A percentile compares a stretch with the other conserved stretches of the same genome.
Evolutionary conservation across 2,113 vertebrate species (phyloP).

Genomic region (Plotosus lineatus): DNA sequence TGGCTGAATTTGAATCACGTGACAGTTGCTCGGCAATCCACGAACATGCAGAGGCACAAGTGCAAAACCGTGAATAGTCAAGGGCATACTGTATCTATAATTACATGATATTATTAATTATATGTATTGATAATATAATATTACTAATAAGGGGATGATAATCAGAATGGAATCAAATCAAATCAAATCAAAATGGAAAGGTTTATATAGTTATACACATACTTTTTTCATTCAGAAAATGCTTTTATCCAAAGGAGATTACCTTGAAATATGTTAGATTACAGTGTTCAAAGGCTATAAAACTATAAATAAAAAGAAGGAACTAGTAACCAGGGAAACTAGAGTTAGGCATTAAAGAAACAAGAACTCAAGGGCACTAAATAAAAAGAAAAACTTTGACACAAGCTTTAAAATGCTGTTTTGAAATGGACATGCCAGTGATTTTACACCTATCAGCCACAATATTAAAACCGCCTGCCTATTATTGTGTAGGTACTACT

Average conservation of each 20-base stretch:
- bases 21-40: too few relatives aligned
- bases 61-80: too few relatives aligned
- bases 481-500: too few relatives aligned
- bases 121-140: too few relatives aligned
- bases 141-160: too few relatives aligned
- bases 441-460: too few relatives aligned
- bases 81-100: too few relatives aligned
- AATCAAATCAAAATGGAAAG: neutral
- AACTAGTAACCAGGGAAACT: constrained; percentile 26
- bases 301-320: constrained; percentile 19
- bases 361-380: neutral
- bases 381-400: neutral
- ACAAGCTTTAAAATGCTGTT: neutral
- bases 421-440: neutral
- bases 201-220: neutral
- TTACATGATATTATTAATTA: too few relatives aligned
- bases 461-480: too few relatives aligned
- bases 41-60: too few relatives aligned
- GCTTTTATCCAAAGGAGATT: neutral
- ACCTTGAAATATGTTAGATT: neutral
- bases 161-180: too few relatives aligned
- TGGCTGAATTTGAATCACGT: too few relatives aligned
- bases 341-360: constrained; percentile 15
- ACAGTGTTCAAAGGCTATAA: neutral
- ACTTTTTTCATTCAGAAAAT: neutral